A percentile compares a stretch with the other conserved stretches of the same genome.
Conservation (phyloP, 1,140 invertebrate species). For the Brachionus rotundiformis region DNA sequence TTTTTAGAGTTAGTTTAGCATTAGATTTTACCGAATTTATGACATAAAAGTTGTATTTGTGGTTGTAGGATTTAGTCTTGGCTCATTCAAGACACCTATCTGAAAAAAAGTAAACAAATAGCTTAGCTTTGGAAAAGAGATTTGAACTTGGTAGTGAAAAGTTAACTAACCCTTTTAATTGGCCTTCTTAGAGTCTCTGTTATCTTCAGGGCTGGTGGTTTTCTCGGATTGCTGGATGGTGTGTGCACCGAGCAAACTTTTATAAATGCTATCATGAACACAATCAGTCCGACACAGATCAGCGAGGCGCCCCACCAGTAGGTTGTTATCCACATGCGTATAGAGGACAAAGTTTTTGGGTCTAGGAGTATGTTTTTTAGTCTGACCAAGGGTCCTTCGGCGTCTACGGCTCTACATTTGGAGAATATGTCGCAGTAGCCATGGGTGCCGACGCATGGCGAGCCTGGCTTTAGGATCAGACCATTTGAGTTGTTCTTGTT, state of each 20-base stretch:
- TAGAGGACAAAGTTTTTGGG: conserved; percentile 73
- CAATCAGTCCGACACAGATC: conserved; percentile 83
- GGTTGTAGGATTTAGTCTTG: not conserved
- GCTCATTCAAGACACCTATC: not conserved
- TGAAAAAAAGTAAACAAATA: not conserved
- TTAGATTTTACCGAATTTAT: conserved; percentile 4
- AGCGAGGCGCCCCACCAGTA: conserved; percentile 91
- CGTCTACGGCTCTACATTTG: conserved; percentile 93
- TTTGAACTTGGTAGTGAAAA: too few relatives aligned
- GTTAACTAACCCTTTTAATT: conserved; percentile 25
- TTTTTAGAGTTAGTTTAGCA: conserved; percentile 4
- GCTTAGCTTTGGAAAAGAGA: not conserved
- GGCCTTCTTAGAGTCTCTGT: conserved; percentile 56
- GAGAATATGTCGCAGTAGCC: conserved; percentile 96
- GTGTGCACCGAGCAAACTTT: conserved; percentile 99
- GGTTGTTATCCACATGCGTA: conserved; percentile 37
- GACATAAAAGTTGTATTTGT: not conserved
- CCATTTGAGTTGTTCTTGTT: conserved; percentile 12
- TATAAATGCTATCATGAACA: conserved; percentile 97
- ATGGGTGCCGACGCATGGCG: conserved; percentile 93
- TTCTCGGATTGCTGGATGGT: conserved; percentile 84
- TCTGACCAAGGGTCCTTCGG: conserved; percentile 90
- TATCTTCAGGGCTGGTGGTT: conserved; percentile 59
- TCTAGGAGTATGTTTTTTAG: conserved; percentile 95
- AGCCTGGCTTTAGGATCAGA: conserved; percentile 69